Evolutionary conservation across 2,797 vertebrate genomes (phyloP).

Genomic region (Remorina albescens): DNA sequence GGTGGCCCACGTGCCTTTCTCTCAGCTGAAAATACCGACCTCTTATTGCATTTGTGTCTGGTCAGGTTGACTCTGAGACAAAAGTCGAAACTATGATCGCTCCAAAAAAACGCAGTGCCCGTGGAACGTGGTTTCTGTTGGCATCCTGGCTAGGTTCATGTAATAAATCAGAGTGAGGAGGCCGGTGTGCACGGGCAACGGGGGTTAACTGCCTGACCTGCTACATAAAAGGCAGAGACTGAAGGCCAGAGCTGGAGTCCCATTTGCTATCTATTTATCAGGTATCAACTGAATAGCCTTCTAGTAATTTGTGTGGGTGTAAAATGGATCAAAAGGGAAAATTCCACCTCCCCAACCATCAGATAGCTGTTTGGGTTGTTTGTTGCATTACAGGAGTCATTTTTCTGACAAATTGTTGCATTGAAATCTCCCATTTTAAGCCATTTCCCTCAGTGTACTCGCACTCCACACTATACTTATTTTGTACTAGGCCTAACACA

Average conservation of each 20-base stretch:
- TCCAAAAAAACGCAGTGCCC: slow-evolving; percentile 11
- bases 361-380: slow-evolving; percentile 38
- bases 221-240: slow-evolving; percentile 52
- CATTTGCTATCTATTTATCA: slow-evolving; percentile 64
- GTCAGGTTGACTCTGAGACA: slow-evolving; percentile 4
- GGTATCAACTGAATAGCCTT: slow-evolving; percentile 51
- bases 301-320: slow-evolving; percentile 45
- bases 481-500: slow-evolving; percentile 13
- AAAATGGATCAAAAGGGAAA: slow-evolving; percentile 48
- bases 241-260: slow-evolving; percentile 55
- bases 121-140: slow-evolving; percentile 20
- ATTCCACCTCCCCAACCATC: slow-evolving; percentile 30
- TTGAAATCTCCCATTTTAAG: slow-evolving; percentile 21
- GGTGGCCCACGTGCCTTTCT: background rate
- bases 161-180: slow-evolving; percentile 50
- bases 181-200: slow-evolving; percentile 18
- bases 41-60: slow-evolving; percentile 5
- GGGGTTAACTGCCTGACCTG: slow-evolving; percentile 53
- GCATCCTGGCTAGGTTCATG: slow-evolving; percentile 18
- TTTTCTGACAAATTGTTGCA: slow-evolving; percentile 22
- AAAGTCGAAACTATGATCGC: background rate
- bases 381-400: slow-evolving; percentile 7
- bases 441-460: slow-evolving; percentile 17
- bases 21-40: background rate
- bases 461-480: slow-evolving; percentile 1